Evolutionary conservation across 2,113 vertebrate species (phyloP).

Genomic region (Microtus montanus): DNA sequence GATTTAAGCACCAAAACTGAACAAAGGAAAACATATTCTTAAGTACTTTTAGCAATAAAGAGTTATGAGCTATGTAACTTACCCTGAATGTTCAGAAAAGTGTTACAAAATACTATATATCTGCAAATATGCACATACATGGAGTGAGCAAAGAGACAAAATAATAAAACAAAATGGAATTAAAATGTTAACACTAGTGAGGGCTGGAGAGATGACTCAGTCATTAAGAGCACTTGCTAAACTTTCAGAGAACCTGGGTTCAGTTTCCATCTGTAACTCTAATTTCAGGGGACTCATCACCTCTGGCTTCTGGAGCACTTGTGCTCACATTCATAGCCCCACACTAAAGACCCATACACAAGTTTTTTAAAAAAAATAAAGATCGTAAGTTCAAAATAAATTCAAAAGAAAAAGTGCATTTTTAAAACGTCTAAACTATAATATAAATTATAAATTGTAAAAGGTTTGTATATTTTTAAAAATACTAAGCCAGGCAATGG

Average conservation of each 20-base stretch:
- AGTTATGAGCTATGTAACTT: background rate
- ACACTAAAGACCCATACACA: background rate
- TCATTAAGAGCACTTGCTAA: background rate
- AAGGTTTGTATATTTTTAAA: background rate
- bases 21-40: background rate
- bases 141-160: background rate
- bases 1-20: background rate
- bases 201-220: background rate
- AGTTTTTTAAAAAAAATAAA: background rate
- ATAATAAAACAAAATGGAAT: background rate
- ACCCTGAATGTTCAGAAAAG: background rate
- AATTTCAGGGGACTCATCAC: background rate
- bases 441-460: background rate
- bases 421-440: background rate
- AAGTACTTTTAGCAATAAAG: background rate
- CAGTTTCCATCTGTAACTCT: background rate
- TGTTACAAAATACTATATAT: background rate
- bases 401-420: background rate
- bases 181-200: background rate
- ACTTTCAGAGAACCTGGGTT: background rate
- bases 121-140: background rate
- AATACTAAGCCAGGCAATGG: background rate
- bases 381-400: background rate
- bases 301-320: background rate
- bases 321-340: background rate